These are phyloP conservation scores for Orcinus orca DNA, from an alignment of 2,113 vertebrate genomes.

Conservation along the genomic window DNA sequence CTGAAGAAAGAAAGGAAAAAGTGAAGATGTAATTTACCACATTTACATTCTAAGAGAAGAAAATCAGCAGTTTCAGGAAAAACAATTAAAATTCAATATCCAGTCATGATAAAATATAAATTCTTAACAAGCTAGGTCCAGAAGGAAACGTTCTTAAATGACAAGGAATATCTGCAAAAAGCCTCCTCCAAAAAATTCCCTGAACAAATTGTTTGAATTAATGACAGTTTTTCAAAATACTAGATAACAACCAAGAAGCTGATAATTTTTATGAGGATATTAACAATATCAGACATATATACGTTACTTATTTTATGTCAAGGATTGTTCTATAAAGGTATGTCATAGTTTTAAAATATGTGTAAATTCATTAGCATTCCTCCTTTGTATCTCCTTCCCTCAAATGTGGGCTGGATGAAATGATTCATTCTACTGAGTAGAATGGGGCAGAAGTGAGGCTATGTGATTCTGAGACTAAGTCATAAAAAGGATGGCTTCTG, in stretches of 20 bases:
- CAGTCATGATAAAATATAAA: neutral
- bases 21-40: neutral
- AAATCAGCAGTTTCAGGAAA: neutral
- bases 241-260: neutral
- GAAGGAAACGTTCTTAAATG: slow-evolving; percentile 3
- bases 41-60: neutral
- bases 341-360: neutral
- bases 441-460: neutral
- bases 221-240: neutral
- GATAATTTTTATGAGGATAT: slow-evolving; percentile 25
- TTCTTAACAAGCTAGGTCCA: neutral
- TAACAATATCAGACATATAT: neutral
- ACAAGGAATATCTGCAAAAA: neutral
- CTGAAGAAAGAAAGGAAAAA: neutral
- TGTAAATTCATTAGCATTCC: neutral
- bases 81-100: slow-evolving; percentile 13
- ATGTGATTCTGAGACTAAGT: neutral
- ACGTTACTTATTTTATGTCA: neutral
- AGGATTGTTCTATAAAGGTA: neutral
- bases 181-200: neutral
- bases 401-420: neutral
- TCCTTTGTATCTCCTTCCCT: neutral
- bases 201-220: neutral
- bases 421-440: neutral
- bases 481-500: neutral